phyloP scores from a whole-genome alignment of 2,888 invertebrate species.

The Athalia circularis region DNA sequence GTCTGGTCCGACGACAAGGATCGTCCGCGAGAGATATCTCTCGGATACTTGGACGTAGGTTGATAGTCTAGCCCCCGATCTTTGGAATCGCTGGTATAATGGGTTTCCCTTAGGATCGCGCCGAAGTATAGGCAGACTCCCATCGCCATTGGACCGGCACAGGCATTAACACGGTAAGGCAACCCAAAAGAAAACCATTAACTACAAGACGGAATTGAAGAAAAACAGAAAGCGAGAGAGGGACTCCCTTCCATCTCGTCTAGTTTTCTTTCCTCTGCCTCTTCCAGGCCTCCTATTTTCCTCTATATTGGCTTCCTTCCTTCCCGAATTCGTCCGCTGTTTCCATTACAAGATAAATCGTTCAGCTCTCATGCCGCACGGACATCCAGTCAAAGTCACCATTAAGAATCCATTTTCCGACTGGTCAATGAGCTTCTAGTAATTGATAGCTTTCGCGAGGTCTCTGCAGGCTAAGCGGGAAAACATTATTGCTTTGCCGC shows the following conservation, averaged over 20 bases:
- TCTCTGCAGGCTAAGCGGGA: background rate
- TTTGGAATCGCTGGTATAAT: constrained; percentile 42
- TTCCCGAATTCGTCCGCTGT: constrained; percentile 51
- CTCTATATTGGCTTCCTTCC: constrained; percentile 13
- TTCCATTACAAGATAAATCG: constrained; percentile 69
- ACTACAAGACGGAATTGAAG: constrained; percentile 62
- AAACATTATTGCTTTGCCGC: background rate
- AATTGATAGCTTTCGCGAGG: constrained; percentile 26
- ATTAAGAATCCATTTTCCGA: constrained; percentile 64
- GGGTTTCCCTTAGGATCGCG: constrained; percentile 44
- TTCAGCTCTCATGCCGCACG: constrained; percentile 54
- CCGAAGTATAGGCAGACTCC: constrained; percentile 12
- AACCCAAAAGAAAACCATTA: constrained; percentile 68
- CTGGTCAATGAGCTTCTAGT: constrained; percentile 55
- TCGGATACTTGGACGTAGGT: constrained; percentile 4
- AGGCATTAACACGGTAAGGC: constrained; percentile 62
- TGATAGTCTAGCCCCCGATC: constrained; percentile 34
- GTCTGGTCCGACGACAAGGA: background rate
- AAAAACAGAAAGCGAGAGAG: constrained; percentile 36
- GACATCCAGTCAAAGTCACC: constrained; percentile 54
- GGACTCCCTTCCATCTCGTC: constrained; percentile 25
- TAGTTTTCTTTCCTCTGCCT: constrained; percentile 49
- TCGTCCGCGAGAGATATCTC: constrained; percentile 2
- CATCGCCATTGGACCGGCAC: constrained; percentile 59
- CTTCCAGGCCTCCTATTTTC: constrained; percentile 27